Evolutionary conservation across 2,888 invertebrate genomes (phyloP).

Genomic region (Plebejus melissa): DNA sequence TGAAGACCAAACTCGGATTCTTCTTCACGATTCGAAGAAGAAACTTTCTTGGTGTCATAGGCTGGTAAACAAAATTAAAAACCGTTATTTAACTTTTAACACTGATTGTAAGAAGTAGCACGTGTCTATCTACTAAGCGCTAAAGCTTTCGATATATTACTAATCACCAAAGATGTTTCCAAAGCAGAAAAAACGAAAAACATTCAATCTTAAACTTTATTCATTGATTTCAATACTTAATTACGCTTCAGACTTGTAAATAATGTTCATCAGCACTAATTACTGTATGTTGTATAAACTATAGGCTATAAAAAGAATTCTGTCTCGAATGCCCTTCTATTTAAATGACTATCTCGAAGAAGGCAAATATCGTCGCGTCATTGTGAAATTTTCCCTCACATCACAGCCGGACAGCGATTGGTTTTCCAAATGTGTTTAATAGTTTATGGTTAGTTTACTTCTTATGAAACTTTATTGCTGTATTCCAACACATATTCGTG

Average conservation of each 20-base stretch:
- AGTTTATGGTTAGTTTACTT: slow-evolving; percentile 9
- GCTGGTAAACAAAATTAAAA: slow-evolving; percentile 50
- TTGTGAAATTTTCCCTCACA: neutral
- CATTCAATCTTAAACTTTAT: neutral
- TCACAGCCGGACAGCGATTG: neutral
- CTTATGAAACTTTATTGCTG: neutral
- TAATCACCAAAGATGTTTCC: neutral
- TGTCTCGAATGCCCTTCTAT: neutral
- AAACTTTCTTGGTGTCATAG: slow-evolving; percentile 82
- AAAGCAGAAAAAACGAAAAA: neutral
- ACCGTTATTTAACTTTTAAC: neutral
- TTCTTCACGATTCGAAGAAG: slow-evolving; percentile 78
- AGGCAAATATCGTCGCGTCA: neutral
- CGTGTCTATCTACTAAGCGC: slow-evolving; percentile 4
- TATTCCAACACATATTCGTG: neutral
- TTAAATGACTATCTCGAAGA: neutral
- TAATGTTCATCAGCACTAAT: neutral
- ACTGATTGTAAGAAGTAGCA: neutral
- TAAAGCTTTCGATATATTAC: slow-evolving; percentile 28
- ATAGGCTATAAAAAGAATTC: slow-evolving; percentile 1
- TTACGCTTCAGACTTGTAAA: neutral
- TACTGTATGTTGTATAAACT: neutral
- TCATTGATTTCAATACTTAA: neutral
- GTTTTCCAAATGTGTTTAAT: neutral
- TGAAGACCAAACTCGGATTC: slow-evolving; percentile 86